Evolutionary conservation across 1,140 invertebrate species (phyloP), one percentile per base, ranked within the genome.

Genomic region (Drosophila nikananu): DNA sequence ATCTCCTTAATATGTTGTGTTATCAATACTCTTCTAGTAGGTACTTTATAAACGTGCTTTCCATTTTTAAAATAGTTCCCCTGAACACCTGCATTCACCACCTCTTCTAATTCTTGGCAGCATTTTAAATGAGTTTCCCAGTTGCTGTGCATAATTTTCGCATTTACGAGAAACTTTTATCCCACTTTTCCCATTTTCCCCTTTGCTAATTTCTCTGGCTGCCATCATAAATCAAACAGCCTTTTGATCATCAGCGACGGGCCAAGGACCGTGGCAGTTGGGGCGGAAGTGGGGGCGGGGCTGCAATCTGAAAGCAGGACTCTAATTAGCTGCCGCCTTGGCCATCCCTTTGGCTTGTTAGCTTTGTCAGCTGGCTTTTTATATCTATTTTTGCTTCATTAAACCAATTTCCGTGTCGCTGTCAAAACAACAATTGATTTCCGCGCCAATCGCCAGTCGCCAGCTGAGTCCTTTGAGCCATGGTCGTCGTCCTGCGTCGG

Each of bases 381-480:
- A 84, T 84, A 90, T 74, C 67, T 87, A 87, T 90, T 91, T 90
- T 90, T 86, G 86, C 86, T 90, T 90, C 86, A 90, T 90, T 90
- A 90, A 90, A 86, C 86, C 86, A 90, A 90, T 90, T 90, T 90
- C 86, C 86, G 86, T 90, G 86, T 89, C 79, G 86, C 86, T 90
- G 86, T 90, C 86, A 90, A 90, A 90, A 90, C 86, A 90, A 90
- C 86, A 90, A 90, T 90, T 90, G 86, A 90, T 90, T 90, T 90
- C 86, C 86, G 76, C 86, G 81, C 86, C 86, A 90, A 90, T 90
- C 78, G 86, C 73, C 75, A 66, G 65, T 60, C 59, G 65, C 59
- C 76, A 71, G 74, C 73, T 64, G 71, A 59, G 68, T 65, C 74
- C 68, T 86, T 83, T 68, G 72, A 86, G 66, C 63, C 41, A 21